Base-by-base conservation (phyloP, 2,888 invertebrate species). In the Labia minor region DNA sequence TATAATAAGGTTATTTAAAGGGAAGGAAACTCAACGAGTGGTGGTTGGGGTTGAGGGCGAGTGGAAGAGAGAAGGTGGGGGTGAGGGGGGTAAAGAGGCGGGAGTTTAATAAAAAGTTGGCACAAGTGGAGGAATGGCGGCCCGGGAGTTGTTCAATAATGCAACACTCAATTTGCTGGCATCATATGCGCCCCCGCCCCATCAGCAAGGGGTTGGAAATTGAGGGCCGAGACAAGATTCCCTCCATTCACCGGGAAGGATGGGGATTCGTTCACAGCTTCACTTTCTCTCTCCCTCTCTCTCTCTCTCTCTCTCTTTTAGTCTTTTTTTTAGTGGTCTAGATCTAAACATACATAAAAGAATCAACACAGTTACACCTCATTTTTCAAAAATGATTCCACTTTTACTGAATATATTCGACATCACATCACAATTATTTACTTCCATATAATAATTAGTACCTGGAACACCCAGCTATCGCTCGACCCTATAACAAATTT, bases 1-100 rank as follows among this genome's bases (percentile, higher is more conserved):
- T 69, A 69, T 70, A 70, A 70, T 70, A 70, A 70, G 70, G 70
- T 69, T 70, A 70, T 70, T 70, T 49, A 49, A 49, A 49, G 49
- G 49, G 49, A 49, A 49, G 49, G n/a, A 49, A 49, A 26, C 26
- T 26, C 26, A 26, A 26, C n/a, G n/a, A n/a, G n/a, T n/a, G n/a
- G n/a, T n/a, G n/a, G n/a, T n/a, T 26, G 26, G 26, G 26, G 26
- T 3, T 3, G 8, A 49, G 49, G 49, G 49, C 14, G 49, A 8
- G 49, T 49, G n/a, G 49, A n/a, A 14, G 49, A 3, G 49, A 14
- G 3, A 14, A 16, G 3, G 49, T 2, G 49, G 49, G 14, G 49
- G 49, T 49, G 49, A 16, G 3, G 49, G n/a, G 14, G 49, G 49
- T 49, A 14, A 2, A 16, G 49, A 14, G 49, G 49, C 6, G 49